Evolutionary conservation across 2,797 vertebrate genomes (phyloP).

Genomic region (Argya squamiceps): DNA sequence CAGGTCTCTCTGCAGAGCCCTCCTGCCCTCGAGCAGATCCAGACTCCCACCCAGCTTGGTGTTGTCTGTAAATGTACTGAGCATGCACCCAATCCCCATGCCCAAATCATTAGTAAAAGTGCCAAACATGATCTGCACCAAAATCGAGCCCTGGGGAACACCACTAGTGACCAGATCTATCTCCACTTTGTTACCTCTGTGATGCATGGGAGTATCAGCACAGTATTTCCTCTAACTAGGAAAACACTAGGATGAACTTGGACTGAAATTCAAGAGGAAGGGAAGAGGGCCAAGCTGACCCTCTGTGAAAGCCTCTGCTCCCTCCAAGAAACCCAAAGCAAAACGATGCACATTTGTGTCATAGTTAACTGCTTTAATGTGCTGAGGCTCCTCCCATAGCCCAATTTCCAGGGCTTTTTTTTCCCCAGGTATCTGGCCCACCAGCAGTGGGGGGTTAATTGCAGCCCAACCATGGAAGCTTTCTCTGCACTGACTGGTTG

Average conservation of each 20-base stretch:
- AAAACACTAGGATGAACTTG: not conserved
- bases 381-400: not conserved
- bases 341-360: not conserved
- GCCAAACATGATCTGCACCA: not conserved
- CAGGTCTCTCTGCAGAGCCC: not conserved
- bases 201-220: not conserved
- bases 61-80: too few species aligned
- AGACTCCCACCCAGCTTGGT: not conserved
- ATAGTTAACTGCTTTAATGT: not conserved
- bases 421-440: not conserved
- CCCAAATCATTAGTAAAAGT: not conserved
- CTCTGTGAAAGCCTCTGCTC: not conserved
- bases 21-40: not conserved
- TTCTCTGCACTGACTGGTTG: not conserved
- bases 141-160: not conserved
- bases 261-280: not conserved
- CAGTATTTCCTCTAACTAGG: not conserved
- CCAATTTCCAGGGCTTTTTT: not conserved
- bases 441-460: not conserved
- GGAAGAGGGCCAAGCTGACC: not conserved
- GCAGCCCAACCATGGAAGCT: not conserved
- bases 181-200: not conserved
- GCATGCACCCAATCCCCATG: too few species aligned
- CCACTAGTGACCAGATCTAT: too few species aligned
- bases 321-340: not conserved